Base-by-base conservation (phyloP, 1,140 invertebrate species). In the Drosophila simulans region DNA sequence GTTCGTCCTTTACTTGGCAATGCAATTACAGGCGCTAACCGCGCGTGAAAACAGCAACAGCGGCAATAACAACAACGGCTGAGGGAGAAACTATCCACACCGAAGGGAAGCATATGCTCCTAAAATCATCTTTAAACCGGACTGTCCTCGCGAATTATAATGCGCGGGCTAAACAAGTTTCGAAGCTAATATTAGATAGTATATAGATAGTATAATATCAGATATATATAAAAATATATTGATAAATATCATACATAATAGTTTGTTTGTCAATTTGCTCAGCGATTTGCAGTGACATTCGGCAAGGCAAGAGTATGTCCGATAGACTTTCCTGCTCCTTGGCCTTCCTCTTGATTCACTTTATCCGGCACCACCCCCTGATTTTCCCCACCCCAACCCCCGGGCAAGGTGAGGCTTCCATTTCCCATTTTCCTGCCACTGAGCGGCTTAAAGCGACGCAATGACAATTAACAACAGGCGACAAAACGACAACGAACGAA, bases 11-110 rank as follows among this genome's bases (percentile, higher is more conserved):
- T 88, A 88, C 82, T 88, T 86, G 83, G 83, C 83, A 86, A 88
- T 88, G 83, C 83, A 86, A 86, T 88, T 86, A 86, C 83, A 82
- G 83, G 75, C 79, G 83, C 84, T 88, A 88, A 86, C 83, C 83
- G 83, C 83, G 83, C 83, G 79, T 86, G 83, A 86, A 86, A 88
- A 86, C 79, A 82, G 83, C 83, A 86, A 86, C 76, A 82, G 83
- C 78, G 71, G 40, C 48, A 49, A 52, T 48, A 78, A 65, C 69
- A 78, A 64, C 60, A 69, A 11, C 60, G 22, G 39, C 25, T 11
- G 2, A 7, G n/a, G 27, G 13, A 25, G 15, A 40, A 58, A 11
- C 54, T 59, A 59, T 53, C 2, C n/a, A 46, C 48, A 53, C 39
- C 62, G 59, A 54, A 68, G 13, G 43, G 1, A 2, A 1, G 7